Conservation (phyloP, 2,888 invertebrate species). For the Noctua janthina region DNA sequence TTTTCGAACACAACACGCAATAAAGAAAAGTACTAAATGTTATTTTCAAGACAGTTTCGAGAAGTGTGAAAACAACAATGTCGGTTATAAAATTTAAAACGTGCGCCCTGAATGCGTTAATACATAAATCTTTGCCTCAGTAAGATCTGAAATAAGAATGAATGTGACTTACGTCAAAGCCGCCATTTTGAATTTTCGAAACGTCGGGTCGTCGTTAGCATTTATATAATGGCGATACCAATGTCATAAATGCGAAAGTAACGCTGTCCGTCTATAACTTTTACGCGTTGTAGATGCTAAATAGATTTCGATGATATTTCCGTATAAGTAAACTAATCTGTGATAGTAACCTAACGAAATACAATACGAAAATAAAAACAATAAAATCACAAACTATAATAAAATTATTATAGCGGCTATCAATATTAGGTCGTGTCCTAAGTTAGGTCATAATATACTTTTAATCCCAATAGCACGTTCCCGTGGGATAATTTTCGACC, state of each 20-base stretch:
- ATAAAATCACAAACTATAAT: no score
- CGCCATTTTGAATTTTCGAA: constrained; percentile 29
- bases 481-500: no score
- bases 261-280: not conserved
- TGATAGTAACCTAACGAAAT: no score
- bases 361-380: no score
- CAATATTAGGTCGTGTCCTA: no score
- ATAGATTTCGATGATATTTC: not conserved
- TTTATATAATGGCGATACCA: not conserved
- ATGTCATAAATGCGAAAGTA: not conserved
- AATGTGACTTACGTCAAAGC: constrained; percentile 18
- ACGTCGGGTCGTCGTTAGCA: not conserved
- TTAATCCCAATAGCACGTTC: no score
- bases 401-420: no score
- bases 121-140: constrained; percentile 34
- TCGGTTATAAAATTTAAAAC: constrained; percentile 1
- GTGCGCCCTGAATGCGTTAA: constrained; percentile 14
- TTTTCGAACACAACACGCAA: not conserved
- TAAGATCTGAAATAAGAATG: not conserved
- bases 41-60: constrained; percentile 6
- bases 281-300: not conserved
- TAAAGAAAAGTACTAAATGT: constrained; percentile 2
- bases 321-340: no score
- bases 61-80: constrained; percentile 15
- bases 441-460: no score